Evolutionary conservation across 1,140 invertebrate genomes (phyloP).

Genomic region (Amphibalanus amphitrite): DNA sequence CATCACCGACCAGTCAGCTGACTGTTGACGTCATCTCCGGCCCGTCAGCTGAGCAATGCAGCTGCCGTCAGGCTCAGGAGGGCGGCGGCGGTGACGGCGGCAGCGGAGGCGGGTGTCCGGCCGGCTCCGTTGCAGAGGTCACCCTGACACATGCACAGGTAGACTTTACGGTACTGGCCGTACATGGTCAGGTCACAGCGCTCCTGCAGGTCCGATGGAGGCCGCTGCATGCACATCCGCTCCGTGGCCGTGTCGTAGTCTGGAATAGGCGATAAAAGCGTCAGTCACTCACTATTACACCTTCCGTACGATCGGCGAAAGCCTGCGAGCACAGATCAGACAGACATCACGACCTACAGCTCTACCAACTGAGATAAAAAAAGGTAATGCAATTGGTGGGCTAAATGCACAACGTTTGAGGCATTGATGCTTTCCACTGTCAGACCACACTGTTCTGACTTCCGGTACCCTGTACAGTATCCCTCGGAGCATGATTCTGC

Average conservation of each 20-base stretch:
- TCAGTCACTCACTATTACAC: slow-evolving; percentile 3
- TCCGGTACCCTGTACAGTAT: no score
- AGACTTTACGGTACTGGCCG: slow-evolving; percentile 46
- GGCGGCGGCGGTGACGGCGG: no score
- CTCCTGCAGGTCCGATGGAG: slow-evolving; percentile 70
- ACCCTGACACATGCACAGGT: slow-evolving; percentile 82
- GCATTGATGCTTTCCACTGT: no score
- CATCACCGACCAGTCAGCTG: no score
- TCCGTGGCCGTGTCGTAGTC: slow-evolving; percentile 75
- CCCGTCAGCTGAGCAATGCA: neutral
- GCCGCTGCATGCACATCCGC: slow-evolving; percentile 63
- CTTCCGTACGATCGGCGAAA: neutral
- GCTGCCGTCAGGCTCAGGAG: neutral
- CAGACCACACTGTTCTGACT: no score
- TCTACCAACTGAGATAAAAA: neutral
- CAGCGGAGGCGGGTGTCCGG: neutral
- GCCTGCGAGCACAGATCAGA: neutral
- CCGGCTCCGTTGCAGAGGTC: slow-evolving; percentile 56
- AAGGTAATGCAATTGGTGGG: neutral
- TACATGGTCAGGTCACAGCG: slow-evolving; percentile 69
- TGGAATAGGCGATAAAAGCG: slow-evolving; percentile 28
- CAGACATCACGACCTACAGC: neutral
- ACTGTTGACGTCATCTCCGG: no score
- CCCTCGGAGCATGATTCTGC: no score
- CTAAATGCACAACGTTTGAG: neutral